Evolutionary conservation across 2,113 vertebrate species (phyloP).

Genomic region (Candoia aspera): DNA sequence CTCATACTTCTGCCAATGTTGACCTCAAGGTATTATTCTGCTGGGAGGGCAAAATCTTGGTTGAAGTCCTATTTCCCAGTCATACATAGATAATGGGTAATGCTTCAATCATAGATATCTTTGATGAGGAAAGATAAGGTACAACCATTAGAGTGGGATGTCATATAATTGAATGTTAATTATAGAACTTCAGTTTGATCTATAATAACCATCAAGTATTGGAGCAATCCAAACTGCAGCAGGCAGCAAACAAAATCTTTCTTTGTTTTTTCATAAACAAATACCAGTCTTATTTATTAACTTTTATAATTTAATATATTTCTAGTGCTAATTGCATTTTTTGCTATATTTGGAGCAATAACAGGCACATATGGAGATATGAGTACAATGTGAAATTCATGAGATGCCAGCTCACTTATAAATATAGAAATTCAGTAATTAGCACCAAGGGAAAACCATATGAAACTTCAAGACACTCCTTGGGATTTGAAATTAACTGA

Average conservation of each 20-base stretch:
- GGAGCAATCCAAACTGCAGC: slow-evolving; percentile 41
- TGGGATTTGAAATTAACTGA: slow-evolving; percentile 65
- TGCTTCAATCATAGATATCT: neutral
- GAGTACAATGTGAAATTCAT: slow-evolving; percentile 71
- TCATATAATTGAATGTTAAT: slow-evolving; percentile 12
- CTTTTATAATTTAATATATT: slow-evolving; percentile 70
- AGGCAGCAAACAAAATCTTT: slow-evolving; percentile 46
- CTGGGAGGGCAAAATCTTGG: neutral
- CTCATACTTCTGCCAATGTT: neutral
- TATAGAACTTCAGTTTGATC: slow-evolving; percentile 23
- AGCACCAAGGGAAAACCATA: slow-evolving; percentile 60
- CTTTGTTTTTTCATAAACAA: slow-evolving; percentile 65
- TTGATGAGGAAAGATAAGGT: neutral
- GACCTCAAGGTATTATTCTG: neutral
- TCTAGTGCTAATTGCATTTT: slow-evolving; percentile 66
- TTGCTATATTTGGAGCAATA: slow-evolving; percentile 69
- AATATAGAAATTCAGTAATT: slow-evolving; percentile 73
- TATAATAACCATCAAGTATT: neutral
- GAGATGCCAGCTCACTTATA: slow-evolving; percentile 64
- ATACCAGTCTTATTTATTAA: slow-evolving; percentile 61
- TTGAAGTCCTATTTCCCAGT: neutral
- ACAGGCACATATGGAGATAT: slow-evolving; percentile 69
- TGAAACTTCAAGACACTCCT: slow-evolving; percentile 59
- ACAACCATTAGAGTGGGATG: neutral
- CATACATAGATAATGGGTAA: neutral